Conservation (phyloP, 1,140 invertebrate species). For the Hylaeus anthracinus region DNA sequence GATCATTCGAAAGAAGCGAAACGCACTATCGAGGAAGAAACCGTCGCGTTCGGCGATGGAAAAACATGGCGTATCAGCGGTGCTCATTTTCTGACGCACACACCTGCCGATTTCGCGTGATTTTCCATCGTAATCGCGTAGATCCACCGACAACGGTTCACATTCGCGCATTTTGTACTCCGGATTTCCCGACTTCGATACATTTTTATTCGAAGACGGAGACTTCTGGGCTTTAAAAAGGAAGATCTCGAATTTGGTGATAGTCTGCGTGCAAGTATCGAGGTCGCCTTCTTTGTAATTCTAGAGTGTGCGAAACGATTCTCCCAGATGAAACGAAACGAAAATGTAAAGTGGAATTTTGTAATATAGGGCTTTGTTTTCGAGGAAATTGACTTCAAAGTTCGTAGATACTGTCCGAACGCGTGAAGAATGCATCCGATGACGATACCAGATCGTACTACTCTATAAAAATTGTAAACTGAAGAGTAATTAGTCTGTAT, state of each 20-base stretch:
- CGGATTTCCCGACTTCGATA: no score
- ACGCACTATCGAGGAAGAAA: conserved; percentile 34
- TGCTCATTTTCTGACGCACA: conserved; percentile 28
- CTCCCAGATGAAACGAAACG: not conserved
- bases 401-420: not conserved
- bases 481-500: no score
- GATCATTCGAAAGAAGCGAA: conserved; percentile 12
- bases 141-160: not conserved
- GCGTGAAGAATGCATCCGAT: no score
- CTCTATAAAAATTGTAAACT: no score
- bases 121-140: not conserved
- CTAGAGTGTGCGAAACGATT: not conserved
- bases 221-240: no score
- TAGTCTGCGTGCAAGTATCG: no score
- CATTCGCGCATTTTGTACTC: no score
- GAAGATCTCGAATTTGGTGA: no score
- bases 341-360: not conserved
- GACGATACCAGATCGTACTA: no score
- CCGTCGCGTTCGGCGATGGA: conserved; percentile 1
- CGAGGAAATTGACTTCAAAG: conserved; percentile 4
- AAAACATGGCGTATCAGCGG: conserved; percentile 43
- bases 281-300: no score
- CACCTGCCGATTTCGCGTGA: not conserved
- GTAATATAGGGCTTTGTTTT: not conserved
- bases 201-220: no score